Evolutionary conservation across 2,797 vertebrate genomes (phyloP).

Genomic region (Sarcoramphus papa): DNA sequence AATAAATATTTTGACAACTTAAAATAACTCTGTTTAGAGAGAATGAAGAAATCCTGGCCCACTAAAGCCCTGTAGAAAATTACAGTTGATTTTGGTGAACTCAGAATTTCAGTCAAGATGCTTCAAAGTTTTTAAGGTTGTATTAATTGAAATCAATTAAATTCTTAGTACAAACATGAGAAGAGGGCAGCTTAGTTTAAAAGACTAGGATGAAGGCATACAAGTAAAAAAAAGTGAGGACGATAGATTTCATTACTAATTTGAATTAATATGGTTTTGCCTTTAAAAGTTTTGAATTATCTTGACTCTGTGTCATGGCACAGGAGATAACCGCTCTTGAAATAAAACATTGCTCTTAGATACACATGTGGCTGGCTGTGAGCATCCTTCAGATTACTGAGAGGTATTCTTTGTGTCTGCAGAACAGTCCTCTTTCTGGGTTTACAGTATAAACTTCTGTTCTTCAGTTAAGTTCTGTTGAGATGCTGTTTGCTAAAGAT

Average conservation of each 20-base stretch:
- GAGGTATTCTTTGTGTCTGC: background rate
- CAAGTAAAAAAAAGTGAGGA: background rate
- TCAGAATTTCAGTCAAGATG: background rate
- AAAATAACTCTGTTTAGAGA: background rate
- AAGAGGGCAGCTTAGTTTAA: background rate
- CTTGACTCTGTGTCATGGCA: background rate
- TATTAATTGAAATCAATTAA: background rate
- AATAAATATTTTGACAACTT: background rate
- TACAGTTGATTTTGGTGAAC: background rate
- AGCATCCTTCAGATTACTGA: background rate
- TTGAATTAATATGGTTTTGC: background rate
- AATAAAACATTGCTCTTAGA: background rate
- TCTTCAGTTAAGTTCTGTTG: background rate
- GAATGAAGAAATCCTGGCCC: background rate
- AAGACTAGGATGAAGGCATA: background rate
- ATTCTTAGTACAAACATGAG: background rate
- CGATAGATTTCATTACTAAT: background rate
- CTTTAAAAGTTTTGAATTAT: background rate
- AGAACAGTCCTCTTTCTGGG: background rate
- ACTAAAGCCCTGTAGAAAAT: background rate
- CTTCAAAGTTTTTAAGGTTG: background rate
- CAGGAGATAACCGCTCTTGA: background rate
- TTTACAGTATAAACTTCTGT: background rate
- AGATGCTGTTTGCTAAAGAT: background rate
- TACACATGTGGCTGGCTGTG: accelerated